Evolutionary conservation across 2,888 invertebrate species (phyloP).

Genomic region (Phaonia tiefii): DNA sequence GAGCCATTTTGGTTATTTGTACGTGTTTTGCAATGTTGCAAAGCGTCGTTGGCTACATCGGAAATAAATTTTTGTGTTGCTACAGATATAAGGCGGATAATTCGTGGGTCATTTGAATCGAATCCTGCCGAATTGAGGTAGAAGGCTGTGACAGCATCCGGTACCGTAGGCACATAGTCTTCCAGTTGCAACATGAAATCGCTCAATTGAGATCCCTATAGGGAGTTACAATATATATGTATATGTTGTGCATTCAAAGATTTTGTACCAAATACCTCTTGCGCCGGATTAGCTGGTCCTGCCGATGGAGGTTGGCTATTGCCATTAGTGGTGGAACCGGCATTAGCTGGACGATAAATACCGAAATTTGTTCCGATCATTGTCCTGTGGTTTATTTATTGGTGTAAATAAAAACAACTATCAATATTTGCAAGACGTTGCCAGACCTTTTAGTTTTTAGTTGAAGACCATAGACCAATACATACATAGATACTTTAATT

Average conservation of each 20-base stretch:
- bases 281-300: conserved; percentile 36
- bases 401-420: too few relatives aligned
- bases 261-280: too few relatives aligned
- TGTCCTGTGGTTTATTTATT: too few relatives aligned
- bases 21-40: conserved; percentile 97
- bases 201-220: conserved; percentile 81
- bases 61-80: conserved; percentile 98
- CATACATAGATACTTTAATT: too few relatives aligned
- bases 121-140: conserved; percentile 95
- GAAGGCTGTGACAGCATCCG: conserved; percentile 95
- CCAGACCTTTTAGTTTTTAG: too few relatives aligned
- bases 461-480: too few relatives aligned
- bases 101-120: conserved; percentile 93
- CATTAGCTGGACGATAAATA: conserved; percentile 68
- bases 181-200: conserved; percentile 95
- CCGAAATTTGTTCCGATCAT: conserved; percentile 72
- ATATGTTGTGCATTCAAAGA: too few relatives aligned
- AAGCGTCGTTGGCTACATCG: conserved; percentile 96
- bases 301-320: conserved; percentile 23
- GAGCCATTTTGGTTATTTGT: conserved; percentile 84
- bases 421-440: too few relatives aligned
- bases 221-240: too few relatives aligned
- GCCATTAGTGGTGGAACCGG: conserved; percentile 46
- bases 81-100: conserved; percentile 93
- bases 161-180: conserved; percentile 92